phyloP scores from a whole-genome alignment of 2,888 invertebrate genomes.

The Volucella inanis region DNA sequence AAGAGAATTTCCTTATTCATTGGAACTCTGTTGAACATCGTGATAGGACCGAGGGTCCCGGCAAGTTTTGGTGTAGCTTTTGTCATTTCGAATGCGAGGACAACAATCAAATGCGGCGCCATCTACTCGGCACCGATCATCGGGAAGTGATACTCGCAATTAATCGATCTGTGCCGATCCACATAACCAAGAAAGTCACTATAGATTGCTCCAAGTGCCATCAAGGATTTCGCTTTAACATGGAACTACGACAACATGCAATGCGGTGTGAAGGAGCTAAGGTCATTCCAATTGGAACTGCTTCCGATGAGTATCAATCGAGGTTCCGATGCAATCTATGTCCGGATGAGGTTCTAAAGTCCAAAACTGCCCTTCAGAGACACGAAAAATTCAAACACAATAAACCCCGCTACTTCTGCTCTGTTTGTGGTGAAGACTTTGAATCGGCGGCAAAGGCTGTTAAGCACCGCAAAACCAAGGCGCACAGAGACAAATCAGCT shows the following conservation, averaged over 20 bases:
- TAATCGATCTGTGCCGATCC: slow-evolving; percentile 91
- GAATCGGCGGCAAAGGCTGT: slow-evolving; percentile 86
- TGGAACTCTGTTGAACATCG: slow-evolving; percentile 88
- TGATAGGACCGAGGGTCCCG: slow-evolving; percentile 83
- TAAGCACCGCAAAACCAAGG: slow-evolving; percentile 86
- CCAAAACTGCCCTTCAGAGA: slow-evolving; percentile 87
- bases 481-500: slow-evolving; percentile 86
- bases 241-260: slow-evolving; percentile 88
- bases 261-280: slow-evolving; percentile 83
- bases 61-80: slow-evolving; percentile 88
- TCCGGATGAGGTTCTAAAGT: slow-evolving; percentile 84
- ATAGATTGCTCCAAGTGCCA: slow-evolving; percentile 88
- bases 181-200: slow-evolving; percentile 87
- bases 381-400: slow-evolving; percentile 87
- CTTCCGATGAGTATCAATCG: slow-evolving; percentile 87
- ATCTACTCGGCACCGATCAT: slow-evolving; percentile 87
- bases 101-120: slow-evolving; percentile 87
- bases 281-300: slow-evolving; percentile 83
- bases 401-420: slow-evolving; percentile 86
- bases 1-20: slow-evolving; percentile 88
- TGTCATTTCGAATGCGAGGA: slow-evolving; percentile 88
- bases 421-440: slow-evolving; percentile 87
- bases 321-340: slow-evolving; percentile 87
- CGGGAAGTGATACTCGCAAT: slow-evolving; percentile 89
- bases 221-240: slow-evolving; percentile 89